These are phyloP conservation scores for Globicephala melas DNA, from an alignment of 2,113 vertebrate species.

Conservation along the genomic window DNA sequence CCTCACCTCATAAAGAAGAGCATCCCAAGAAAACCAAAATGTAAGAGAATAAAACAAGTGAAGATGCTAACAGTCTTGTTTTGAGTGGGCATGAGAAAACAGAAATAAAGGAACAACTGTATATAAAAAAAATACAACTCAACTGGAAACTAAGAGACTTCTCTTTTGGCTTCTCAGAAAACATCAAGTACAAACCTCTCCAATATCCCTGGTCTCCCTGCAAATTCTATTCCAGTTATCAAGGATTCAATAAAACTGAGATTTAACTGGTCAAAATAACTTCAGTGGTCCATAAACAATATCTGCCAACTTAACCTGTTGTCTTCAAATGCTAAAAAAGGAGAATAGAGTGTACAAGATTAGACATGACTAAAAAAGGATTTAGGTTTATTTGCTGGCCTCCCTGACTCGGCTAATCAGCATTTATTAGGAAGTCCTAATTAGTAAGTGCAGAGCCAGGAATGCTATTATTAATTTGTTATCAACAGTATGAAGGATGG, in stretches of 20 bases:
- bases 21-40: not conserved
- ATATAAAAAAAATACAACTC: not conserved
- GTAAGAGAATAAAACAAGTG: constrained; percentile 31
- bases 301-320: constrained; percentile 79
- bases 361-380: constrained; percentile 74
- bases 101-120: constrained; percentile 10
- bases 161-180: constrained; percentile 80
- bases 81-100: not conserved
- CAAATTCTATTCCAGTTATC: constrained; percentile 84
- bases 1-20: not conserved
- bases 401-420: constrained; percentile 77
- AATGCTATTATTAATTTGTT: constrained; percentile 82
- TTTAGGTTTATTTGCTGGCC: constrained; percentile 80
- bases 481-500: constrained; percentile 78
- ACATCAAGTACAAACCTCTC: constrained; percentile 81
- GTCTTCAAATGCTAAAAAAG: constrained; percentile 78
- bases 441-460: constrained; percentile 77
- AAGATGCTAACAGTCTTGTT: not conserved
- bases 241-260: constrained; percentile 88
- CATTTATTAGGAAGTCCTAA: constrained; percentile 77
- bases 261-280: constrained; percentile 85
- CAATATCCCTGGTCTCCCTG: constrained; percentile 81
- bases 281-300: constrained; percentile 82
- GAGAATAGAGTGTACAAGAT: constrained; percentile 73
- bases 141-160: constrained; percentile 19